Evolutionary conservation across 2,113 vertebrate genomes (phyloP), one percentile per base, ranked within the genome.

Genomic region (Zapus hudsonius): DNA sequence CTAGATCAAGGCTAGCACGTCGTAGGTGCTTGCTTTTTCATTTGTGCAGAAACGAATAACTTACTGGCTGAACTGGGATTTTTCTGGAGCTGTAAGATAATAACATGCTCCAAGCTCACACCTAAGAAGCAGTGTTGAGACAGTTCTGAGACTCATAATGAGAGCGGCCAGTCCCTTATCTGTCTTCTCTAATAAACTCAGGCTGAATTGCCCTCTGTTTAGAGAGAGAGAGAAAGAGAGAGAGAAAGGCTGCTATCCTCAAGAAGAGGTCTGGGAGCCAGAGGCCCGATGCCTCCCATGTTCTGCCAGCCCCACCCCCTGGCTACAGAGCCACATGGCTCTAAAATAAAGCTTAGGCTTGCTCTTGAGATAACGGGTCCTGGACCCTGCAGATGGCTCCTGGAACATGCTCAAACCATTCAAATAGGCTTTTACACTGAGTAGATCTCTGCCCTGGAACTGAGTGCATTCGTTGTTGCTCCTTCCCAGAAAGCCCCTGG

Each of bases 241-340:
- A 10, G 42, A 22, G 16, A 52, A 15, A 47, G 47, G 47, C 63
- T 69, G 23, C 36, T 11, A 4, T 0, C 20, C 38, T 25, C 36
- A 5, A 6, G 29, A 36, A 31, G 16, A 40, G 15, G 17, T 29
- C 40, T 84, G 42, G 38, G 2, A 44, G 1, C 22, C 13, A 17
- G 33, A 33, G 31, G 19, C 20, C 44, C 22, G 0, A 1, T 0
- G 52, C n/a, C 70, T 23, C 29, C 55, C 16, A 0, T 40, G 25
- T 33, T 9, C 16, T 12, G 11, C 11, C 2, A 0, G 19, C 31
- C 10, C 20, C 17, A 0, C 17, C 22, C 5, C 12, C 7, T 9
- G 57, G 42, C 23, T n/a, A 19, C 27, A 31, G 52, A 70, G 8
- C 17, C 2, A 31, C 42, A 6, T 52, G 52, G 52, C 2, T 8